phyloP scores from a whole-genome alignment of 2,113 vertebrate genomes.

The Myocastor coypus region DNA sequence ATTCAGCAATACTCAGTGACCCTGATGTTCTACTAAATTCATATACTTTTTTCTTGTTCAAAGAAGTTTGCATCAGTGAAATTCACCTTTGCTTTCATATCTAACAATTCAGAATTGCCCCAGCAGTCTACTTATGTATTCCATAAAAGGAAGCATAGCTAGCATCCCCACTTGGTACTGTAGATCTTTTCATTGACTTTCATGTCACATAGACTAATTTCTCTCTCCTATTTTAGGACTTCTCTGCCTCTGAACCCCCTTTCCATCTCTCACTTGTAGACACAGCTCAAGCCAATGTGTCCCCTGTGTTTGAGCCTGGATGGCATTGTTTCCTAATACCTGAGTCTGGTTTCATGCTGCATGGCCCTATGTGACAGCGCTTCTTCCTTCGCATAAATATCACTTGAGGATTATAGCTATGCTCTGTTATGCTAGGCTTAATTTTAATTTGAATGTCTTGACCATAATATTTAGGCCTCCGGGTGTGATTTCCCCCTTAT shows the following conservation, averaged over 20 bases:
- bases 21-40: not conserved
- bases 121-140: not conserved
- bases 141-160: not conserved
- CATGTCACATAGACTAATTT: not conserved
- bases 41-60: not conserved
- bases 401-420: not conserved
- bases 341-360: not conserved
- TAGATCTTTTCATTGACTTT: not conserved
- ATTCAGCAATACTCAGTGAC: not conserved
- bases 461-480: not conserved
- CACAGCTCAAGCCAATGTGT: not conserved
- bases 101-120: not conserved
- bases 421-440: not conserved
- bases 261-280: not conserved
- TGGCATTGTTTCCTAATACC: not conserved
- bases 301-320: not conserved
- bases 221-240: not conserved
- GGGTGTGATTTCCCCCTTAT: not conserved
- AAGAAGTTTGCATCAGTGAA: accelerated
- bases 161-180: accelerated
- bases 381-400: not conserved
- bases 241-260: accelerated
- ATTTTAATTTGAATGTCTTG: not conserved
- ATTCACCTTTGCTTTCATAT: not conserved
- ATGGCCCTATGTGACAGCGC: too few relatives aligned